phyloP scores from a whole-genome alignment of 2,113 vertebrate species.

The Fulmarus glacialis region DNA sequence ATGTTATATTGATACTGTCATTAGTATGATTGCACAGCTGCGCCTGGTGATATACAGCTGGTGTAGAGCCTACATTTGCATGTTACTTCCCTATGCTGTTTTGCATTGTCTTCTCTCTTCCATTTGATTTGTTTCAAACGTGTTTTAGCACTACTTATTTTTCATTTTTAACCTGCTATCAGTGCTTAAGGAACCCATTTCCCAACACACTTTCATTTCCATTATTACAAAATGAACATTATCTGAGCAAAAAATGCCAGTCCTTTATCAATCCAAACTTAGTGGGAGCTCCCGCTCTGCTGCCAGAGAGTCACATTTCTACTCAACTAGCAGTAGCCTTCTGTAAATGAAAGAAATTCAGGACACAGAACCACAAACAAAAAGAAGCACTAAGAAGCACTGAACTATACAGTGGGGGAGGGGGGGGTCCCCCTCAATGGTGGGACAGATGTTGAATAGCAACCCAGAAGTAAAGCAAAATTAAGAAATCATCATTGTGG shows the following conservation, averaged over 20 bases:
- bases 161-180: neutral
- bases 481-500: neutral
- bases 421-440: fast-evolving
- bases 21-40: neutral
- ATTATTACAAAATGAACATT: neutral
- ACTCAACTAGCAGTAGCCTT: neutral
- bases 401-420: neutral
- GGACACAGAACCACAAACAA: neutral
- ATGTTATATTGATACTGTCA: neutral
- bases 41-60: neutral
- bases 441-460: neutral
- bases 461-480: neutral
- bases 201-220: neutral
- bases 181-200: neutral
- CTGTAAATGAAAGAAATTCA: neutral
- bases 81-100: neutral
- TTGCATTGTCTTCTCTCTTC: neutral
- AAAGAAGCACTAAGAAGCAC: neutral
- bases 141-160: neutral
- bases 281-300: neutral
- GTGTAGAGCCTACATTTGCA: neutral
- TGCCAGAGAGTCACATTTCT: neutral
- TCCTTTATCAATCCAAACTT: neutral
- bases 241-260: neutral
- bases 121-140: neutral